Conservation (phyloP, 2,888 invertebrate genomes). For the Habroteleia sp. region DNA sequence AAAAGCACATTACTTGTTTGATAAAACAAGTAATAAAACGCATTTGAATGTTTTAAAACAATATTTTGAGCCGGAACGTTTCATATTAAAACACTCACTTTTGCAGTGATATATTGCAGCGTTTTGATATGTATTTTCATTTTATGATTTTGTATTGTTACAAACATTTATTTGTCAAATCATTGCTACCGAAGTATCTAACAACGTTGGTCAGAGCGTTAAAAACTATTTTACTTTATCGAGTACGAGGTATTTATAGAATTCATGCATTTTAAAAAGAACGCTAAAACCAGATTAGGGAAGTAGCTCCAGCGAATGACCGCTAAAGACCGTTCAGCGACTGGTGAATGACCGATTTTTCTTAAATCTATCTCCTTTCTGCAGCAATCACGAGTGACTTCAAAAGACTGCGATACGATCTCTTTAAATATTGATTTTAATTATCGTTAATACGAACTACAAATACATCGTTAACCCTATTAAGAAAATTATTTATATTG, state of each 20-base stretch:
- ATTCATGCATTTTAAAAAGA: slow-evolving; percentile 24
- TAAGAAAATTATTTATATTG: slow-evolving; percentile 23
- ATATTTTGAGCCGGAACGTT: too few relatives aligned
- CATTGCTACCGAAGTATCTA: neutral
- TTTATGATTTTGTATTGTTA: too few relatives aligned
- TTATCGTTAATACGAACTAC: slow-evolving; percentile 20
- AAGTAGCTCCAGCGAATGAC: slow-evolving; percentile 21
- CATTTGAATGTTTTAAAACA: too few relatives aligned
- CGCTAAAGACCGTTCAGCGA: slow-evolving; percentile 13
- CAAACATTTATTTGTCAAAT: too few relatives aligned
- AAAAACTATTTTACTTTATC: slow-evolving; percentile 4
- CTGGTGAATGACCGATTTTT: slow-evolving; percentile 38
- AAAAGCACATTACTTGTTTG: too few relatives aligned
- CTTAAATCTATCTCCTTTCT: slow-evolving; percentile 16
- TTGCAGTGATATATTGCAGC: too few relatives aligned
- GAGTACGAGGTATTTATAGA: slow-evolving; percentile 13
- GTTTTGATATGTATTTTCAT: too few relatives aligned
- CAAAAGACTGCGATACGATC: slow-evolving; percentile 11
- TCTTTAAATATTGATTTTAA: slow-evolving; percentile 21
- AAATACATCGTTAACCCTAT: slow-evolving; percentile 14
- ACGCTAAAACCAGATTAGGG: slow-evolving; percentile 36
- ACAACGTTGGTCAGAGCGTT: neutral
- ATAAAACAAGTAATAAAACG: too few relatives aligned
- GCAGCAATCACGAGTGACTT: slow-evolving; percentile 1
- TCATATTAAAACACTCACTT: too few relatives aligned